phyloP scores from a whole-genome alignment of 1,140 invertebrate genomes.

The Magallana gigas region DNA sequence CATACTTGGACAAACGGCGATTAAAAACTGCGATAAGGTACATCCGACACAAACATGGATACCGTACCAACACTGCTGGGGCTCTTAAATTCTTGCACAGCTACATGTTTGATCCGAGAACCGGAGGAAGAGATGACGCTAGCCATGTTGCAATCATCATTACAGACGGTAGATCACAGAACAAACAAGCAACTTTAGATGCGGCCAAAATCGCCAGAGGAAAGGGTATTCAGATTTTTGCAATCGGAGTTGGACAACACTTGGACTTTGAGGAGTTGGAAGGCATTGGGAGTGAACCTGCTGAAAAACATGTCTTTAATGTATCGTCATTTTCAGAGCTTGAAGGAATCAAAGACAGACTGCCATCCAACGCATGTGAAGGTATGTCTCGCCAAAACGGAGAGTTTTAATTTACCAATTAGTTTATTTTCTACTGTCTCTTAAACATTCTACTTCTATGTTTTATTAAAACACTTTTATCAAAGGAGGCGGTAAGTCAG shows the following conservation, averaged over 20 bases:
- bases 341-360: conserved; percentile 55
- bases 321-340: conserved; percentile 65
- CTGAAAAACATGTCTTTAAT: conserved; percentile 67
- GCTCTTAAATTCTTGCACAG: conserved; percentile 50
- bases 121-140: conserved; percentile 57
- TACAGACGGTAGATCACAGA: conserved; percentile 71
- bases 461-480: too few species aligned
- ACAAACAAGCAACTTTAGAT: conserved; percentile 59
- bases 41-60: conserved; percentile 54
- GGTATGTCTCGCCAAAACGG: conserved; percentile 27
- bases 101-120: conserved; percentile 58
- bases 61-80: conserved; percentile 43
- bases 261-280: conserved; percentile 66
- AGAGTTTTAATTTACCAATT: too few species aligned
- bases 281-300: conserved; percentile 65
- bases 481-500: too few species aligned
- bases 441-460: too few species aligned
- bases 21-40: conserved; percentile 52
- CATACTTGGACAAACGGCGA: conserved; percentile 46
- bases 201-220: conserved; percentile 61
- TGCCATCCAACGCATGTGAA: conserved; percentile 61
- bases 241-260: conserved; percentile 71
- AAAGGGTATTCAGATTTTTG: conserved; percentile 70
- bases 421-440: too few species aligned
- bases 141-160: conserved; percentile 70